These are phyloP conservation scores for Tenthredo amoena DNA, from an alignment of 2,888 invertebrate species.

Conservation along the genomic window DNA sequence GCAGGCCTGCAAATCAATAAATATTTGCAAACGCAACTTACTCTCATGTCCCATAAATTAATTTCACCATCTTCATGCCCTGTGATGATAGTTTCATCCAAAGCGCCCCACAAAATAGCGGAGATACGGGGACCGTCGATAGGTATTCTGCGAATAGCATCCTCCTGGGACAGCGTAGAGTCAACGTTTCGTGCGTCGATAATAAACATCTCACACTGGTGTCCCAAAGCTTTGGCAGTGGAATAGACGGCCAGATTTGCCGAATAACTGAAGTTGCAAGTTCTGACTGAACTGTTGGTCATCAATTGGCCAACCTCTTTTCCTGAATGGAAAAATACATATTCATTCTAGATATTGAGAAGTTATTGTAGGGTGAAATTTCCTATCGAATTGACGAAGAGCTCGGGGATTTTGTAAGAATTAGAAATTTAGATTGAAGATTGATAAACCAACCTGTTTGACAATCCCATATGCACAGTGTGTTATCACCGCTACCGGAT, in stretches of 20 bases:
- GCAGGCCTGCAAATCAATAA: neutral
- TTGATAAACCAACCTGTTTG: slow-evolving; percentile 80
- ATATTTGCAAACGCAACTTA: slow-evolving; percentile 73
- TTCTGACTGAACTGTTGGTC: slow-evolving; percentile 93
- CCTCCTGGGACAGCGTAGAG: slow-evolving; percentile 84
- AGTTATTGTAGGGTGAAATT: neutral
- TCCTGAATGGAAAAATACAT: slow-evolving; percentile 75
- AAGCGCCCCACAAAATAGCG: slow-evolving; percentile 95
- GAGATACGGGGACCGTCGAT: slow-evolving; percentile 92
- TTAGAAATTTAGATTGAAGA: neutral
- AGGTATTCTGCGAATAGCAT: slow-evolving; percentile 89
- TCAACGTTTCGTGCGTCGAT: slow-evolving; percentile 90
- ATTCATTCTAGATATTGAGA: neutral
- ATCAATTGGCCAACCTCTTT: slow-evolving; percentile 88
- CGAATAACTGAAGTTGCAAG: slow-evolving; percentile 95
- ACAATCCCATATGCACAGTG: slow-evolving; percentile 96
- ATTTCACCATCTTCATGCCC: slow-evolving; percentile 97
- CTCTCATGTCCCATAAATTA: slow-evolving; percentile 95
- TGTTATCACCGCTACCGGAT: slow-evolving; percentile 97
- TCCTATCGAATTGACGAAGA: neutral
- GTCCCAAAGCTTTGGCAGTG: slow-evolving; percentile 95
- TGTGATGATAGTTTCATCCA: slow-evolving; percentile 94
- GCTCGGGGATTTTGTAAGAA: neutral
- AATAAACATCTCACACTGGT: slow-evolving; percentile 93
- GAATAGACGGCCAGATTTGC: slow-evolving; percentile 95